phyloP scores from a whole-genome alignment of 1,140 invertebrate genomes.

The Frieseomelitta varia region DNA sequence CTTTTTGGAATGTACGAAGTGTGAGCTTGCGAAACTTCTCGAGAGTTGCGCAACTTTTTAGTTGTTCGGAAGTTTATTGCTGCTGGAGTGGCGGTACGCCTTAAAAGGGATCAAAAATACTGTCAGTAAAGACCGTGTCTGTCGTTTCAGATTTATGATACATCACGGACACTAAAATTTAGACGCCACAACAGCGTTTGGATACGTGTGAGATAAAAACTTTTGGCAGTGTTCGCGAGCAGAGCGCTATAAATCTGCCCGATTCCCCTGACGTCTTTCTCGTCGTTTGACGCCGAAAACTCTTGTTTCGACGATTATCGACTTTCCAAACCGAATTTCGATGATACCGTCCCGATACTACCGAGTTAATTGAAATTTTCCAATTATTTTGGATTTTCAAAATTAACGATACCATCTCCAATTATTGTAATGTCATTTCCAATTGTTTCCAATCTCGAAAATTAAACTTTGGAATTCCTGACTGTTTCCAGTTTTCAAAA shows the following conservation, averaged over 20 bases:
- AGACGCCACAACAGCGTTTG: not conserved
- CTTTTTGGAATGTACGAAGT: not conserved
- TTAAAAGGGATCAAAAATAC: not conserved
- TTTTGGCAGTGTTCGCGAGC: not conserved
- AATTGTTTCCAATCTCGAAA: too few species aligned
- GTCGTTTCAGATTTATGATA: conserved; percentile 6
- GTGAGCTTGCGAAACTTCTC: not conserved
- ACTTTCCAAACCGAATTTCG: not conserved
- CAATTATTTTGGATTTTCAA: not conserved
- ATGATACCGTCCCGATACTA: not conserved
- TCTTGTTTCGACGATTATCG: not conserved
- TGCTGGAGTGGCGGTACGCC: not conserved
- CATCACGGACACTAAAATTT: not conserved
- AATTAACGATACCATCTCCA: not conserved
- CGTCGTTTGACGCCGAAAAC: not conserved
- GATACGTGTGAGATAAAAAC: not conserved
- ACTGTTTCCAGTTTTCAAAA: too few species aligned
- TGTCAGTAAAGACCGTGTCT: not conserved
- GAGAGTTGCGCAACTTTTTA: not conserved
- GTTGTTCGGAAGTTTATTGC: not conserved
- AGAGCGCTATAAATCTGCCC: not conserved
- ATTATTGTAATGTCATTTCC: too few species aligned
- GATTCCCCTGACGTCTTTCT: not conserved
- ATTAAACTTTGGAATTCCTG: too few species aligned
- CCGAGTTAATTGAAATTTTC: not conserved